Evolutionary conservation across 2,797 vertebrate species (phyloP), one percentile per base, ranked within the genome.

Genomic region (Margarornis squamiger): DNA sequence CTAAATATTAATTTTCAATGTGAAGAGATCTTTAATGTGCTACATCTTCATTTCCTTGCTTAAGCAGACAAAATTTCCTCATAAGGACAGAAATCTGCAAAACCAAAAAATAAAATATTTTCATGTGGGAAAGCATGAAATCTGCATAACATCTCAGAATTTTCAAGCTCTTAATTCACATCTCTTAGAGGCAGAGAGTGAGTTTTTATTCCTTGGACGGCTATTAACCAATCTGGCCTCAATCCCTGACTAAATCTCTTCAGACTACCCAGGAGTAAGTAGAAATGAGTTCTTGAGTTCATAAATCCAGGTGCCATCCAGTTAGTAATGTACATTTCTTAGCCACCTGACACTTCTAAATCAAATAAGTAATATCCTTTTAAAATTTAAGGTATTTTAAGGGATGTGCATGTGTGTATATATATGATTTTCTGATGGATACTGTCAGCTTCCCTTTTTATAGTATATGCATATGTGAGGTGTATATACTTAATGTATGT

Each of bases 351-450:
- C 8, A n/a, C 67, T 77, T 18, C n/a, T 59, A 22, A 45, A 34
- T 46, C 18, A 71, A 71, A 41, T 38, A 43, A 80, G 8, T 49
- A 57, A 41, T 65, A 54, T 4, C 2, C 8, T 87, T 32, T 41
- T 79, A 79, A 65, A 75, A 65, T 61, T 51, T 52, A 32, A 45
- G 9, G 13, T 5, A 32, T 4, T 4, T 49, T 11, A 61, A 70
- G 10, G 14, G 10, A 10, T n/a, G 12, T 21, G 0, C 30, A 2
- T 38, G 2, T 24, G 2, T 38, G 4, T 36, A 14, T 19, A 4
- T 29, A 9, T 41, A 4, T 8, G 14, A 3, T 68, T 73, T 80
- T 68, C 1, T 5, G 6, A 26, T 29, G 5, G 8, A 12, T 57
- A 38, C 6, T 14, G 3, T 41, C 36, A 72, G 11, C 6, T 80